Evolutionary conservation across 2,888 invertebrate species (phyloP).

Genomic region (Melikaiella ostensackeni): DNA sequence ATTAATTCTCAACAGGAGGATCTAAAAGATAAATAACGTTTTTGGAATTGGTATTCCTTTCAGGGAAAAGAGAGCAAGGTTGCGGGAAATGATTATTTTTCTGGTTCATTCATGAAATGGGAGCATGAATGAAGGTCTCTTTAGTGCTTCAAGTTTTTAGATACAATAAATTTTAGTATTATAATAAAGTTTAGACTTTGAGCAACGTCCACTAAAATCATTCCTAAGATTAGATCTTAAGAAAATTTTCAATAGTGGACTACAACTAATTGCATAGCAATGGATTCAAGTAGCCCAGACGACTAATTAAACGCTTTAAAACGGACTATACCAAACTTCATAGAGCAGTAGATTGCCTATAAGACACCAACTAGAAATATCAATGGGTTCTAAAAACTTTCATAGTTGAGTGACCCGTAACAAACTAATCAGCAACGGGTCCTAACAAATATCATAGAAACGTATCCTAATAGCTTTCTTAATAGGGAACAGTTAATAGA

Average conservation of each 20-base stretch:
- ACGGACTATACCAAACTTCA: not conserved
- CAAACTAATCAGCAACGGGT: not conserved
- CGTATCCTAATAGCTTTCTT: not conserved
- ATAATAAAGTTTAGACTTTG: too few species aligned
- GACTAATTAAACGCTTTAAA: not conserved
- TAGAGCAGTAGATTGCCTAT: not conserved
- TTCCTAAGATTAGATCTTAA: too few species aligned
- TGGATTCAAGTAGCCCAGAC: too few species aligned
- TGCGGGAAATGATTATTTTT: not conserved
- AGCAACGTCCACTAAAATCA: too few species aligned
- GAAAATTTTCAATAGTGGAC: too few species aligned
- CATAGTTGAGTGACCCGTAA: not conserved
- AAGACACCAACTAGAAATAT: not conserved
- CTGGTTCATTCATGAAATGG: not conserved
- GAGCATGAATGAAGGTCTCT: not conserved
- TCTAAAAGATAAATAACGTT: conserved; percentile 7
- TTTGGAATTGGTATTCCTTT: conserved; percentile 15
- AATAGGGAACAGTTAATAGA: not conserved
- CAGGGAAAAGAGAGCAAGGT: not conserved
- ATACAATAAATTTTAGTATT: too few species aligned
- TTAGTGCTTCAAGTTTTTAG: not conserved
- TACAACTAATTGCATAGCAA: too few species aligned
- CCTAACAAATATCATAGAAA: not conserved
- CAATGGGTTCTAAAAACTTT: not conserved
- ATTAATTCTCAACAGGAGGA: conserved; percentile 35